phyloP scores from a whole-genome alignment of 2,888 invertebrate species.

The Scaptomyza tumidula region DNA sequence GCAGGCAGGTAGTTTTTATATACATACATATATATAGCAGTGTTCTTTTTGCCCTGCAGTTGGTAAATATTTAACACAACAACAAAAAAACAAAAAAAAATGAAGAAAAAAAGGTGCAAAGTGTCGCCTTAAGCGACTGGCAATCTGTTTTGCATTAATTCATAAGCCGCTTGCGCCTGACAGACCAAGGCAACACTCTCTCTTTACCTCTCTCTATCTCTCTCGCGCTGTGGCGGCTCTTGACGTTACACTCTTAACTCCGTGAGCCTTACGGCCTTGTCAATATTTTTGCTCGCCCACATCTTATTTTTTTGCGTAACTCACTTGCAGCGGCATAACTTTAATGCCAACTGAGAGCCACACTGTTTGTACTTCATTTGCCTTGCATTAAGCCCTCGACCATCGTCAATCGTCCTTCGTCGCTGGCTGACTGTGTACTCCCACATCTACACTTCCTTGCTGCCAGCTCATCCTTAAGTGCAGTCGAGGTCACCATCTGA shows the following conservation, averaged over 20 bases:
- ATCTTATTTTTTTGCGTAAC: constrained; percentile 64
- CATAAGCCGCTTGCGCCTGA: constrained; percentile 76
- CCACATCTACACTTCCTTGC: constrained; percentile 28
- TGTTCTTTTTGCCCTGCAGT: constrained; percentile 47
- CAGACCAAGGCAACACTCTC: constrained; percentile 41
- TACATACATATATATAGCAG: background rate
- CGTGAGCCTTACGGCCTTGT: constrained; percentile 53
- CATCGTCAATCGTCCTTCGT: constrained; percentile 54
- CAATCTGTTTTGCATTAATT: constrained; percentile 80
- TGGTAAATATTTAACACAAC: constrained; percentile 68
- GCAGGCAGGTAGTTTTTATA: constrained; percentile 53
- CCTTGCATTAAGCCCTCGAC: constrained; percentile 71
- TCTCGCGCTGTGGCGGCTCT: constrained; percentile 6
- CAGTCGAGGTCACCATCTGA: constrained; percentile 62
- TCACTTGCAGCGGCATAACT: constrained; percentile 73
- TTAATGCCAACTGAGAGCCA: constrained; percentile 57
- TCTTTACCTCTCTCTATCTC: background rate
- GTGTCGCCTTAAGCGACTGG: constrained; percentile 73
- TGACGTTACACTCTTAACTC: constrained; percentile 20
- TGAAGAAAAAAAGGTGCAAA: constrained; percentile 65
- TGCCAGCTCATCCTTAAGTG: constrained; percentile 64
- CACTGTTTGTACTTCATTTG: constrained; percentile 75
- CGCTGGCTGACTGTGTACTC: background rate
- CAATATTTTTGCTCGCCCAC: constrained; percentile 64
- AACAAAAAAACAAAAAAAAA: constrained; percentile 1